Evolutionary conservation across 2,113 vertebrate genomes (phyloP), one percentile per base, ranked within the genome.

Genomic region (Galemys pyrenaicus): DNA sequence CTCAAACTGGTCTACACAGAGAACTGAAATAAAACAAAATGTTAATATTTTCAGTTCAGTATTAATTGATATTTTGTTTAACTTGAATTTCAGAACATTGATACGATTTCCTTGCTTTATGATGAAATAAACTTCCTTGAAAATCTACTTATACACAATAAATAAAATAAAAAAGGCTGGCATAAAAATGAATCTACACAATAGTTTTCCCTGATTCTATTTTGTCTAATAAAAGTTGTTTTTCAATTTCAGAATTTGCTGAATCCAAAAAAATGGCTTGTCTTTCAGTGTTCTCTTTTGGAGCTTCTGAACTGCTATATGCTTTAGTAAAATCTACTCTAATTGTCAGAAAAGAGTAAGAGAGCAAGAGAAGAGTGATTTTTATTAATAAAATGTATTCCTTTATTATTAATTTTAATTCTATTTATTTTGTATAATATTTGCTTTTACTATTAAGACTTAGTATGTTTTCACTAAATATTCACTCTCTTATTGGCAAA

Each of bases 241-340:
- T 88, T 92, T 41, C 24, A 19, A 13, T 91, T 84, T 83, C 37
- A 91, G 37, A 92, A 89, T 71, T 74, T 89, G 20, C 17, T 35
- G 12, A 91, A 82, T 60, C 49, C n/a, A 28, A 9, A 83, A 46
- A 32, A 44, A 84, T 74, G 54, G 2, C 16, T 89, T 89, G 3
- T 35, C 26, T 64, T 92, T 70, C 26, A 30, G 5, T 35, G n/a
- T 9, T 87, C 7, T 10, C 26, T 73, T 75, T 35, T 65, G 24
- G n/a, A 58, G 22, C 62, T 65, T 58, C 15, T 70, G n/a, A 64
- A 49, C 30, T 64, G 24, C 5, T 84, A 60, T 20, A 10, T 70
- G 1, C 24, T 70, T 71, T 35, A 80, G 6, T 19, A 44, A 20
- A 60, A 58, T 41, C 22, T 78, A 65, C 16, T 62, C 24, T 2